Percentiles rank a stretch among this genome's conserved stretches.
Evolutionary conservation across 2,888 invertebrate species (phyloP).

Genomic region (Dasysyrphus tricinctus): DNA sequence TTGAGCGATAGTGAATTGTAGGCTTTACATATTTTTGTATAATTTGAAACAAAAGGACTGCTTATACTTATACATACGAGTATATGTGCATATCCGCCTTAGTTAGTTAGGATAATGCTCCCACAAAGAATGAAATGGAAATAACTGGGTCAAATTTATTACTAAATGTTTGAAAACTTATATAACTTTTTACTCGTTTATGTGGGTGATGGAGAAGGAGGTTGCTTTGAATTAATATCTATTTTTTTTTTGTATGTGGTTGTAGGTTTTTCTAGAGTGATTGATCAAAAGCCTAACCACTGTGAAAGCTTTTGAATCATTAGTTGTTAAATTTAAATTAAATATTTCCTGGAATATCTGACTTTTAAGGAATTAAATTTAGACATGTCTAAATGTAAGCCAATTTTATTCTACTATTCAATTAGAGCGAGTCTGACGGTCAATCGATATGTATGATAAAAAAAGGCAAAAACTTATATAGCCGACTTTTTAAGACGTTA

Average conservation of each 20-base stretch:
- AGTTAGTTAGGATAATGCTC: slow-evolving; percentile 14
- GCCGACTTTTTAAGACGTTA: too few species aligned
- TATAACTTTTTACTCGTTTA: not conserved
- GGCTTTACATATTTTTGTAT: slow-evolving; percentile 68
- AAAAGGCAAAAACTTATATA: too few species aligned
- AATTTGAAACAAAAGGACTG: slow-evolving; percentile 39
- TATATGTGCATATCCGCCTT: not conserved
- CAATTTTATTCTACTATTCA: not conserved
- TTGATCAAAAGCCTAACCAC: slow-evolving; percentile 14
- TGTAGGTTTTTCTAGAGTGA: slow-evolving; percentile 3
- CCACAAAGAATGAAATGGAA: slow-evolving; percentile 15
- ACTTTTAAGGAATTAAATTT: not conserved
- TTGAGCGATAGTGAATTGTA: slow-evolving; percentile 58
- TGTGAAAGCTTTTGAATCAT: not conserved
- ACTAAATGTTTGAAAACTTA: slow-evolving; percentile 37
- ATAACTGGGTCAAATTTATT: slow-evolving; percentile 53
- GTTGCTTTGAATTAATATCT: slow-evolving; percentile 34
- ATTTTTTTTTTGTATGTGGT: not conserved
- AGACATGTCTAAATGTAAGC: not conserved
- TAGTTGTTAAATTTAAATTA: not conserved
- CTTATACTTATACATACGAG: not conserved
- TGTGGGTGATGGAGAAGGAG: not conserved
- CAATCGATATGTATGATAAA: too few species aligned
- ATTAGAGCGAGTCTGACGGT: not conserved
- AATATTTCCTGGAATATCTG: not conserved